phyloP scores from a whole-genome alignment of 2,797 vertebrate genomes.

The Ptychobarbus kaznakovi region DNA sequence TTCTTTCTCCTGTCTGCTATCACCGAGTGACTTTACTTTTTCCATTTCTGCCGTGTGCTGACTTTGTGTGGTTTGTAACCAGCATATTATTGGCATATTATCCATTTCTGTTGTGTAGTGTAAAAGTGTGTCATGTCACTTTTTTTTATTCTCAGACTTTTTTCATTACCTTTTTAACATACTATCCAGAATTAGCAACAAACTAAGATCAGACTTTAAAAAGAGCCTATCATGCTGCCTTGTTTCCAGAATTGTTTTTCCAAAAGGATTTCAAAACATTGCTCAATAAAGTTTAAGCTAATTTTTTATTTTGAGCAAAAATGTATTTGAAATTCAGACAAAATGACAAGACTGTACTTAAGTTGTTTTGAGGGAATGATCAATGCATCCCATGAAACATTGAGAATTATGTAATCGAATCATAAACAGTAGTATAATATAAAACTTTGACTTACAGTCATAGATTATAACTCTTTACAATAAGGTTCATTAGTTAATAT shows the following conservation, averaged over 20 bases:
- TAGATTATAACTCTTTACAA: background rate
- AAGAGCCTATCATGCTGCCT: background rate
- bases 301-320: background rate
- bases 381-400: background rate
- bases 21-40: slow-evolving; percentile 58
- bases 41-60: slow-evolving; percentile 56
- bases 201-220: background rate
- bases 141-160: slow-evolving; percentile 15
- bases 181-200: background rate
- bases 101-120: slow-evolving; percentile 64
- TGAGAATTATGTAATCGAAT: background rate
- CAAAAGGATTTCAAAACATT: background rate
- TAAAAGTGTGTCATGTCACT: slow-evolving; percentile 63
- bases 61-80: slow-evolving; percentile 63
- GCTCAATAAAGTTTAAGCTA: background rate
- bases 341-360: background rate
- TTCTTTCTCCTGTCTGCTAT: slow-evolving; percentile 66
- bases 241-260: background rate
- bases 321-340: background rate
- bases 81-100: slow-evolving; percentile 39
- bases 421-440: background rate
- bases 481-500: background rate
- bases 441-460: background rate
- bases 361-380: background rate
- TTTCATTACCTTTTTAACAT: background rate